Percentiles rank a stretch among this genome's conserved stretches.
Conservation (phyloP, 1,140 invertebrate species). For the Drosophila pachea region DNA sequence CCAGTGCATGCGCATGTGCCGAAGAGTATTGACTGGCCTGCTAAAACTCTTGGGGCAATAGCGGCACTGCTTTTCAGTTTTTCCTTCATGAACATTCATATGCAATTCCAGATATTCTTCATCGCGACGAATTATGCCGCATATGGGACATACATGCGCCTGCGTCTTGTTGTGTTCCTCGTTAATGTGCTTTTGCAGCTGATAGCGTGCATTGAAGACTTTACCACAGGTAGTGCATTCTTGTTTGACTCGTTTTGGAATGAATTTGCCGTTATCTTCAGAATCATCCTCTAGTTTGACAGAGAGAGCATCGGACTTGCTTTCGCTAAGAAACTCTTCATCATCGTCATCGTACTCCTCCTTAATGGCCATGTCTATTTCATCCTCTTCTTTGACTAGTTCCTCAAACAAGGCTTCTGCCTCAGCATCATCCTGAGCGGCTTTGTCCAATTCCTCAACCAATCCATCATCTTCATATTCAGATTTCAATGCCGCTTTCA, state of each 20-base stretch:
- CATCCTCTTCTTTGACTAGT: conserved; percentile 54
- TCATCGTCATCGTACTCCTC: conserved; percentile 48
- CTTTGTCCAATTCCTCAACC: conserved; percentile 43
- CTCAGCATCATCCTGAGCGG: conserved; percentile 47
- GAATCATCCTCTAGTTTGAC: conserved; percentile 17
- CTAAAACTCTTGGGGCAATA: conserved; percentile 73
- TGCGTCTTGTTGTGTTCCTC: conserved; percentile 60
- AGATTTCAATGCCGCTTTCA: conserved; percentile 55
- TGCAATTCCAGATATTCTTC: conserved; percentile 76
- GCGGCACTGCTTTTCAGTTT: conserved; percentile 72
- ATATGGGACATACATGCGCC: conserved; percentile 62
- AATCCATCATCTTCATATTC: conserved; percentile 53
- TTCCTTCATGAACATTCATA: conserved; percentile 75
- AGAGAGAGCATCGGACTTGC: conserved; percentile 13
- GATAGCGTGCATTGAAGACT: conserved; percentile 58
- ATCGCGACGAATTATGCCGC: conserved; percentile 63
- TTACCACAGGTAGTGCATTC: conserved; percentile 58
- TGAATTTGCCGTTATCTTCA: conserved; percentile 33
- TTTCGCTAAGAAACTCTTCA: conserved; percentile 48
- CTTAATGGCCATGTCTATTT: conserved; percentile 45
- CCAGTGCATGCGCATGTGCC: conserved; percentile 78
- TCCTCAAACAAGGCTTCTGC: conserved; percentile 62
- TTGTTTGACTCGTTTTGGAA: conserved; percentile 49
- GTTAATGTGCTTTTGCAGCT: conserved; percentile 67
- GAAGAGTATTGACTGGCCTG: conserved; percentile 68